Conservation (phyloP, 2,113 vertebrate genomes). For the Gallinago paraguaiae region DNA sequence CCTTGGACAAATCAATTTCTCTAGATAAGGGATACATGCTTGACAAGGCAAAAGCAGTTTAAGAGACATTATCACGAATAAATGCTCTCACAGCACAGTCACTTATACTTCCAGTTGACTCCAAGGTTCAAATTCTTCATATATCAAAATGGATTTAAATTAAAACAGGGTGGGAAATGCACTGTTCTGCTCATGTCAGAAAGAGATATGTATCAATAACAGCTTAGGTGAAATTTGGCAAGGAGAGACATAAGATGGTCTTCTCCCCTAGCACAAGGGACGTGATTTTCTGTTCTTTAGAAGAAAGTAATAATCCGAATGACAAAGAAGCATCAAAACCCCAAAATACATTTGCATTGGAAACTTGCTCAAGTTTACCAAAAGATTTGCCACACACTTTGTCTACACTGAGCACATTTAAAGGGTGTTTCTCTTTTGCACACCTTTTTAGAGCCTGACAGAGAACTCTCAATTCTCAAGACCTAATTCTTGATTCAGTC, state of each 20-base stretch:
- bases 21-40: background rate
- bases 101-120: background rate
- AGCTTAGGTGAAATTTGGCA: background rate
- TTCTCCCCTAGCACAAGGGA: background rate
- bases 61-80: background rate
- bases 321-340: background rate
- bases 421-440: background rate
- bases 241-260: rapidly evolving
- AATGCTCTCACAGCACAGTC: background rate
- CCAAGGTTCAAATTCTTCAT: background rate
- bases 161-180: background rate
- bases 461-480: background rate
- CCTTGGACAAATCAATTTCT: background rate
- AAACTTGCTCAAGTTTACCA: background rate
- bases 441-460: background rate
- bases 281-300: background rate
- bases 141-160: background rate
- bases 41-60: background rate
- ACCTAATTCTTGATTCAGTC: background rate
- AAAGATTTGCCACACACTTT: rapidly evolving
- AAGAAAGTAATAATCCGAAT: background rate
- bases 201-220: background rate
- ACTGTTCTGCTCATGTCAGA: background rate
- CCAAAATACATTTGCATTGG: background rate
- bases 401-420: rapidly evolving